phyloP scores from a whole-genome alignment of 1,140 invertebrate genomes.

The Rhagoletis pomonella region DNA sequence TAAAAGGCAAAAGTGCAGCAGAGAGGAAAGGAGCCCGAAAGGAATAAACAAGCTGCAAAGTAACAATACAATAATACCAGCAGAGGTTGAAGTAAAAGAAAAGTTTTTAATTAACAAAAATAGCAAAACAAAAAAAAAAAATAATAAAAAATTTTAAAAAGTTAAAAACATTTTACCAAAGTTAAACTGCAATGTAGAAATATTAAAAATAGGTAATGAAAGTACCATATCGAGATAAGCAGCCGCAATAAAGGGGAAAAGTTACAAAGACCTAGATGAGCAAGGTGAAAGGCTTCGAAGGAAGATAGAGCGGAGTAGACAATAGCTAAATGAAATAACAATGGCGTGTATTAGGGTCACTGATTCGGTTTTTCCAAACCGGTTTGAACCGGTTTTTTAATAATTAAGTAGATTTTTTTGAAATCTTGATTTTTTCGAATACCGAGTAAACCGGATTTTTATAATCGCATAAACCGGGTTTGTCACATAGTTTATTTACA shows the following conservation, averaged over 20 bases:
- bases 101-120: constrained; percentile 47
- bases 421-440: too few species aligned
- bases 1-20: background rate
- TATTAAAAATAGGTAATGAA: background rate
- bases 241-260: background rate
- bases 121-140: too few species aligned
- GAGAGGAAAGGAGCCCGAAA: too few species aligned
- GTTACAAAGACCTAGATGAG: background rate
- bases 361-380: too few species aligned
- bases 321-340: too few species aligned
- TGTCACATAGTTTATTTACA: too few species aligned
- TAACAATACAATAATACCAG: background rate
- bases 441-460: too few species aligned
- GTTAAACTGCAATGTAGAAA: constrained; percentile 26
- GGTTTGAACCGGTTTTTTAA: too few species aligned
- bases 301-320: too few species aligned
- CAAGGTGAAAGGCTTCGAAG: background rate
- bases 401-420: too few species aligned
- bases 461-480: too few species aligned
- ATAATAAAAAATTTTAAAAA: constrained; percentile 13
- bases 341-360: too few species aligned
- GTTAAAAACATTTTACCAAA: background rate
- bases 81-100: background rate
- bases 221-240: constrained; percentile 8
- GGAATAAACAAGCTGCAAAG: background rate